Percentiles rank a stretch among this genome's conserved stretches.
Conservation (phyloP, 1,140 invertebrate species). For the Drosophila lacertosa region DNA sequence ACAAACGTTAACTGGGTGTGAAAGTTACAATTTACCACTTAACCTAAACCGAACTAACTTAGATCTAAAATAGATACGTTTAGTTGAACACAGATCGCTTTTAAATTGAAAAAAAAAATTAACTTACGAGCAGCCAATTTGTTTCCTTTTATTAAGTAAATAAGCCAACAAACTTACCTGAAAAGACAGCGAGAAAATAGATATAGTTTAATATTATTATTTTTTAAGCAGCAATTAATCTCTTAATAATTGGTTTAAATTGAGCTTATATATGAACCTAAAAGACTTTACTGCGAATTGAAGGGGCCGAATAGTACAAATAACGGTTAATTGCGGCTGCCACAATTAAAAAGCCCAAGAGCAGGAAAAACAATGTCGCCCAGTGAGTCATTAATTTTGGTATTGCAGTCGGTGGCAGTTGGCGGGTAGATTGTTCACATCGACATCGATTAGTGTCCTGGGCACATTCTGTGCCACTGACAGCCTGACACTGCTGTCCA, state of each 20-base stretch:
- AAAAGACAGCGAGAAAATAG: slow-evolving; percentile 23
- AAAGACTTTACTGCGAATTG: neutral
- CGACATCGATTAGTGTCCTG: slow-evolving; percentile 75
- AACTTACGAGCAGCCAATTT: slow-evolving; percentile 58
- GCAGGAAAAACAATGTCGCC: slow-evolving; percentile 46
- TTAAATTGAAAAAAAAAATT: slow-evolving; percentile 23
- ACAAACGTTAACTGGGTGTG: slow-evolving; percentile 27
- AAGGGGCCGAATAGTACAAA: slow-evolving; percentile 42
- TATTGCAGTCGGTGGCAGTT: slow-evolving; percentile 48
- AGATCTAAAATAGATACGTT: slow-evolving; percentile 1
- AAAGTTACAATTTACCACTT: slow-evolving; percentile 20
- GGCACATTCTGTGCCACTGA: slow-evolving; percentile 58
- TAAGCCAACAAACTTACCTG: slow-evolving; percentile 61
- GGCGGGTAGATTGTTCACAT: slow-evolving; percentile 52
- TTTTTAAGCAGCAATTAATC: too few relatives aligned
- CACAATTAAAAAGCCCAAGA: slow-evolving; percentile 69
- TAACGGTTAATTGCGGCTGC: slow-evolving; percentile 58
- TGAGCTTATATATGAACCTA: too few relatives aligned
- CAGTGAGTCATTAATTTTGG: slow-evolving; percentile 78
- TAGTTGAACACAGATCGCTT: slow-evolving; percentile 18
- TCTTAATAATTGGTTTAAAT: too few relatives aligned
- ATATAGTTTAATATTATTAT: too few relatives aligned
- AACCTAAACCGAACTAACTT: neutral
- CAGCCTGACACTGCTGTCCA: slow-evolving; percentile 75
- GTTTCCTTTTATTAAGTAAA: neutral